phyloP scores from a whole-genome alignment of 2,113 vertebrate species.

The Gallinago paraguaiae region DNA sequence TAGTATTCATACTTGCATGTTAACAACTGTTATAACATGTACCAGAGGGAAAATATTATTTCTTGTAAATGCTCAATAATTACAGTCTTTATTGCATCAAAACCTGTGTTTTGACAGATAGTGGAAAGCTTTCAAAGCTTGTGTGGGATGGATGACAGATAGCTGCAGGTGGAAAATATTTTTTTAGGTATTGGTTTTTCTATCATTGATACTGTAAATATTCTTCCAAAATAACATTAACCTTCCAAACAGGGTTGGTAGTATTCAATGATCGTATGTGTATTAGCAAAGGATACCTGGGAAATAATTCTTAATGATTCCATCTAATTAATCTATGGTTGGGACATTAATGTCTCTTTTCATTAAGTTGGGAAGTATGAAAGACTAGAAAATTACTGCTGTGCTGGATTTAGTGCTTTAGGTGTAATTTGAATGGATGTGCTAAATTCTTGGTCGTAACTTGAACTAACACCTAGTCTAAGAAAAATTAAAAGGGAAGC shows the following conservation, averaged over 20 bases:
- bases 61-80: slow-evolving; percentile 78
- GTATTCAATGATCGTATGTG: background rate
- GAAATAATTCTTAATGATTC: slow-evolving; percentile 47
- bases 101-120: slow-evolving; percentile 72
- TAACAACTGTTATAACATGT: slow-evolving; percentile 61
- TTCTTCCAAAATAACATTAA: slow-evolving; percentile 64
- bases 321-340: slow-evolving; percentile 60
- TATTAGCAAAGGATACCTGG: slow-evolving; percentile 41
- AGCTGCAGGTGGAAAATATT: slow-evolving; percentile 67
- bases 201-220: slow-evolving; percentile 20
- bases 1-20: slow-evolving; percentile 62
- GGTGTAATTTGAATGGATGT: slow-evolving; percentile 29
- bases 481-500: slow-evolving; percentile 19
- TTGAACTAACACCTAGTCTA: slow-evolving; percentile 7
- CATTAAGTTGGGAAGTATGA: slow-evolving; percentile 66
- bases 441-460: slow-evolving; percentile 9
- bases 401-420: slow-evolving; percentile 5
- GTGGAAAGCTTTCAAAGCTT: slow-evolving; percentile 70
- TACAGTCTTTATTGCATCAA: slow-evolving; percentile 78
- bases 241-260: slow-evolving; percentile 32
- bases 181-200: slow-evolving; percentile 58
- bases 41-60: slow-evolving; percentile 77
- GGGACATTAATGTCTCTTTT: slow-evolving; percentile 63
- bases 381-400: slow-evolving; percentile 64
- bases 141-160: slow-evolving; percentile 68